Conservation (phyloP, 2,888 invertebrate genomes). For the Anoncus sp. region DNA sequence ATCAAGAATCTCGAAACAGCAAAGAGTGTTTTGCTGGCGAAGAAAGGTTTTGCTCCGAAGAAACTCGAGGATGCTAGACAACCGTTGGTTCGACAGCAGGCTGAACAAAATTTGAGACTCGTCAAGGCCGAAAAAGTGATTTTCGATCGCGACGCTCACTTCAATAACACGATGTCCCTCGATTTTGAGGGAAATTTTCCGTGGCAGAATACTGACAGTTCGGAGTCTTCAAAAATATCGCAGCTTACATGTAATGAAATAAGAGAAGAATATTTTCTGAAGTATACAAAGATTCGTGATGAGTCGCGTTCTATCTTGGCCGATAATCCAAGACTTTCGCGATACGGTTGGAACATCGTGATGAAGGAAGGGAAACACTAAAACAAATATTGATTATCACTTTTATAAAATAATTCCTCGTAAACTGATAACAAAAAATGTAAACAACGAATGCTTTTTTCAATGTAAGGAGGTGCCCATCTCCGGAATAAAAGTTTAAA, state of each 20-base stretch:
- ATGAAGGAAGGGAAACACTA: constrained; percentile 62
- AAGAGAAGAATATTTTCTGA: constrained; percentile 24
- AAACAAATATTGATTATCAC: constrained; percentile 32
- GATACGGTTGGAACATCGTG: constrained; percentile 84
- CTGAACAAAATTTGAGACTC: constrained; percentile 84
- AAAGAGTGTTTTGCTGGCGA: constrained; percentile 86
- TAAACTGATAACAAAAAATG: too few species aligned
- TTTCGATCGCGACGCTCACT: constrained; percentile 60
- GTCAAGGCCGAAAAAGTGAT: constrained; percentile 73
- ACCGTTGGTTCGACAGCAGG: constrained; percentile 85
- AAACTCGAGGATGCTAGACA: constrained; percentile 86
- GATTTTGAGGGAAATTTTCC: constrained; percentile 66
- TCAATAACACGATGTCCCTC: constrained; percentile 64
- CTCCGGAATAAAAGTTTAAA: too few species aligned
- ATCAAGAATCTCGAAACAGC: constrained; percentile 87
- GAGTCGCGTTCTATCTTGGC: constrained; percentile 82
- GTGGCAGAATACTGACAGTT: not conserved
- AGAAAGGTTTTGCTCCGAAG: constrained; percentile 86
- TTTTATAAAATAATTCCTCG: too few species aligned
- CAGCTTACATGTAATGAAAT: constrained; percentile 73
- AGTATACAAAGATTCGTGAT: constrained; percentile 63
- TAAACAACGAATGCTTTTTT: too few species aligned
- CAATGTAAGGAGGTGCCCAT: too few species aligned
- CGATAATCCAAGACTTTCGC: constrained; percentile 83
- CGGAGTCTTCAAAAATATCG: not conserved